A percentile compares a stretch with the other conserved stretches of the same genome.
phyloP scores from a whole-genome alignment of 2,888 invertebrate genomes.

The Podotricha telesiphe region DNA sequence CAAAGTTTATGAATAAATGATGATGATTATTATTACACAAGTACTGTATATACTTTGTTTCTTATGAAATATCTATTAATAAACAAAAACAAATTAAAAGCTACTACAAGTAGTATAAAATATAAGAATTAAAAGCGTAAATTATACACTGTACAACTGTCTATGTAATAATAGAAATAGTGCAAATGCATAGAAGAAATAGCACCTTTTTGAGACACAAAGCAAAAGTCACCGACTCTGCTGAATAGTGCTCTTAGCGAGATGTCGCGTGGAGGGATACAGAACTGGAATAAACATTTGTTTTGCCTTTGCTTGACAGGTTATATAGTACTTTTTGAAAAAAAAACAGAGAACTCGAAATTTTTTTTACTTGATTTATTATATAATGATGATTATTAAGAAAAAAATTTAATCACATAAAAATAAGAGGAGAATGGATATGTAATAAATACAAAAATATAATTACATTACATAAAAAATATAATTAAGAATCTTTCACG shows the following conservation, averaged over 20 bases:
- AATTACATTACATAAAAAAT: too few relatives aligned
- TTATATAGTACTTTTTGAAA: conserved; percentile 1
- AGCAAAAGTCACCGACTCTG: conserved; percentile 34
- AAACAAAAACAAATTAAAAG: too few relatives aligned
- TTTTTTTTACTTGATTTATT: background rate
- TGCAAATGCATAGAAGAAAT: conserved; percentile 25
- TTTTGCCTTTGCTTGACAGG: conserved; percentile 16
- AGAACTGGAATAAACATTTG: conserved; percentile 35
- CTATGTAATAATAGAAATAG: conserved; percentile 18
- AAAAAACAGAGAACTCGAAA: background rate
- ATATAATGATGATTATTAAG: background rate
- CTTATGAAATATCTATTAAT: too few relatives aligned
- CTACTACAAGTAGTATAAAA: too few relatives aligned
- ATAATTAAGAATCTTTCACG: too few relatives aligned
- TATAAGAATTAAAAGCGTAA: too few relatives aligned
- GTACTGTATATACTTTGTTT: too few relatives aligned
- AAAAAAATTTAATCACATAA: too few relatives aligned
- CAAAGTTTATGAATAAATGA: too few relatives aligned
- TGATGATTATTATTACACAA: too few relatives aligned
- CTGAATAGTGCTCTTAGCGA: conserved; percentile 39
- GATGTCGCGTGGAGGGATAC: conserved; percentile 26
- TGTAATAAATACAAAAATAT: background rate
- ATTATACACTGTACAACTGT: background rate
- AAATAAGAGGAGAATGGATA: too few relatives aligned
- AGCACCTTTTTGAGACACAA: conserved; percentile 37